Evolutionary conservation across 2,888 invertebrate genomes (phyloP).

Genomic region (Argyresthia albistria): DNA sequence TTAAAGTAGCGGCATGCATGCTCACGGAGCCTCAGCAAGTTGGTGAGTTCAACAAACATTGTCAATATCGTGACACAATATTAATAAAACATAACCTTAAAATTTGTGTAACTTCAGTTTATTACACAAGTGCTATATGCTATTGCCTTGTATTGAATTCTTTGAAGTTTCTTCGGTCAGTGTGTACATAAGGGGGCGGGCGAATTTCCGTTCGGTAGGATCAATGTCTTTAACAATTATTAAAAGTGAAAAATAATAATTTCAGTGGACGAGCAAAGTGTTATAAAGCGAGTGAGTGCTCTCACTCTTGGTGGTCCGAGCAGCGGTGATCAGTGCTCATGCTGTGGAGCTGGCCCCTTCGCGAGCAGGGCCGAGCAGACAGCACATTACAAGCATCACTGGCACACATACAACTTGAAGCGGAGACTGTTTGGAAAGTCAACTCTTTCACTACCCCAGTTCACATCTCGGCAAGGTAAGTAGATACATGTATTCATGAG

Average conservation of each 20-base stretch:
- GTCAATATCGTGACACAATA: neutral
- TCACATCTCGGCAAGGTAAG: constrained; percentile 50
- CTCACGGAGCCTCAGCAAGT: constrained; percentile 64
- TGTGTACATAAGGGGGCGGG: too few relatives aligned
- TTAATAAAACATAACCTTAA: constrained; percentile 4
- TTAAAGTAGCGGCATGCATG: constrained; percentile 74
- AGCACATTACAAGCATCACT: constrained; percentile 85
- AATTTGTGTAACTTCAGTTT: neutral
- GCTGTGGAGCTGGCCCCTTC: constrained; percentile 69
- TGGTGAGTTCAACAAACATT: constrained; percentile 43
- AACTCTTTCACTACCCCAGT: constrained; percentile 46
- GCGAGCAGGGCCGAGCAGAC: constrained; percentile 75
- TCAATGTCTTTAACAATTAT: neutral
- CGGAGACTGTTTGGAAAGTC: constrained; percentile 74
- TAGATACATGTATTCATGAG: neutral
- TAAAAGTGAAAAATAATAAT: neutral
- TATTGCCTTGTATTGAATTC: neutral
- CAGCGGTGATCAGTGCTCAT: constrained; percentile 54
- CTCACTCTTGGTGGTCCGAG: constrained; percentile 45
- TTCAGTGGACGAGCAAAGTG: constrained; percentile 62
- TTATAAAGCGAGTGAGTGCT: constrained; percentile 46
- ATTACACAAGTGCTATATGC: too few relatives aligned
- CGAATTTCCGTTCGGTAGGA: too few relatives aligned
- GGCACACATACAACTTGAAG: constrained; percentile 89
- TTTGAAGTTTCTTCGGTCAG: too few relatives aligned